Conservation (phyloP, 2,113 vertebrate genomes). For the Chloebia gouldiae region DNA sequence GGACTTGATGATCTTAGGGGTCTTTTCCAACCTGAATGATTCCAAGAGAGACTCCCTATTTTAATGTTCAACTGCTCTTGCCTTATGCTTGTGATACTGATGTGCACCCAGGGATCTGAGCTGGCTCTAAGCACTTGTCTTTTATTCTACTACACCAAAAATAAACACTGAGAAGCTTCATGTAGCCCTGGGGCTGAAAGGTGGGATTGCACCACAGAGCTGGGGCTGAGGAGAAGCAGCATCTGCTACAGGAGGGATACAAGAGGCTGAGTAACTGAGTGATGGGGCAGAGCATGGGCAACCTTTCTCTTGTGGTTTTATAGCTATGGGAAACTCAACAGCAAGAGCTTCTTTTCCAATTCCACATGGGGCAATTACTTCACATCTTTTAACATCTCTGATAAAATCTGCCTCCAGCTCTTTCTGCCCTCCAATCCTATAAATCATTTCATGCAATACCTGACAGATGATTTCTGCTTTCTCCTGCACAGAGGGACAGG, state of each 20-base stretch:
- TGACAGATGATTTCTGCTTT: not conserved
- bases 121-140: not conserved
- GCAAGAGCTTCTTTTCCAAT: not conserved
- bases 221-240: not conserved
- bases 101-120: not conserved
- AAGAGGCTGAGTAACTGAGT: accelerated
- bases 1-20: not conserved
- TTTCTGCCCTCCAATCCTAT: not conserved
- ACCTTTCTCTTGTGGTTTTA: not conserved
- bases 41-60: not conserved
- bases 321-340: not conserved
- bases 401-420: not conserved
- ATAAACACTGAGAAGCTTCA: not conserved
- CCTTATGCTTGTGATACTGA: not conserved
- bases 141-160: not conserved
- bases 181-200: not conserved
- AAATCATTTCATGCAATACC: not conserved
- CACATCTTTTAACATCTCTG: not conserved
- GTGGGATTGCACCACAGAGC: not conserved
- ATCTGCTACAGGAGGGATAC: not conserved
- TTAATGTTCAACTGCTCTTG: not conserved
- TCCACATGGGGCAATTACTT: not conserved
- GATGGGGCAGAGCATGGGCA: not conserved
- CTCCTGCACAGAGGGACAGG: not conserved
- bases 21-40: not conserved